A percentile compares a stretch with the other conserved stretches of the same genome.
phyloP scores from a whole-genome alignment of 1,140 invertebrate genomes.

The Colletes latitarsis region DNA sequence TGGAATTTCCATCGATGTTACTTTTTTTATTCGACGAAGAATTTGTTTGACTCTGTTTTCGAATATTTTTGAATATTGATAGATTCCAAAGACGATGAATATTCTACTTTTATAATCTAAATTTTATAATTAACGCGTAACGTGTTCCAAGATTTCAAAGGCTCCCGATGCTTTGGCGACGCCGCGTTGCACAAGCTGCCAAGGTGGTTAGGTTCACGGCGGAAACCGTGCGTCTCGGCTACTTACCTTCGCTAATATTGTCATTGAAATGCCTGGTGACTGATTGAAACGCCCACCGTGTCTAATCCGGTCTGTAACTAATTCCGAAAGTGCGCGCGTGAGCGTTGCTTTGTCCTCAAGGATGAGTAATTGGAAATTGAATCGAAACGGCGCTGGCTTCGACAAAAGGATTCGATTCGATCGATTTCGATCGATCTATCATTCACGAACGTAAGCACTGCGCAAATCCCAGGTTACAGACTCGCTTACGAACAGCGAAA shows the following conservation, averaged over 20 bases:
- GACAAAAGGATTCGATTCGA: no score
- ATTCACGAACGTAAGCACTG: no score
- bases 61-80: no score
- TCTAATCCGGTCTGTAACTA: conserved; percentile 47
- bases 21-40: no score
- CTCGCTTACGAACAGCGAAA: no score
- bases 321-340: conserved; percentile 25
- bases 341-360: conserved; percentile 25
- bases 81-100: no score
- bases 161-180: background rate
- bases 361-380: background rate
- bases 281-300: conserved; percentile 49
- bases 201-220: conserved; percentile 17
- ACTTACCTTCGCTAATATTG: conserved; percentile 67
- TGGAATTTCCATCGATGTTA: no score
- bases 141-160: background rate
- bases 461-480: no score
- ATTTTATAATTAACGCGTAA: no score
- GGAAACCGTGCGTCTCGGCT: conserved; percentile 62
- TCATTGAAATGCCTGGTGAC: conserved; percentile 65
- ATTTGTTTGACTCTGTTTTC: no score
- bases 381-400: background rate
- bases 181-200: conserved; percentile 15
- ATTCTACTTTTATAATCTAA: no score
- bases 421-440: background rate